Base-by-base conservation (phyloP, 2,797 vertebrate species). In the Cossypha dichroa region DNA sequence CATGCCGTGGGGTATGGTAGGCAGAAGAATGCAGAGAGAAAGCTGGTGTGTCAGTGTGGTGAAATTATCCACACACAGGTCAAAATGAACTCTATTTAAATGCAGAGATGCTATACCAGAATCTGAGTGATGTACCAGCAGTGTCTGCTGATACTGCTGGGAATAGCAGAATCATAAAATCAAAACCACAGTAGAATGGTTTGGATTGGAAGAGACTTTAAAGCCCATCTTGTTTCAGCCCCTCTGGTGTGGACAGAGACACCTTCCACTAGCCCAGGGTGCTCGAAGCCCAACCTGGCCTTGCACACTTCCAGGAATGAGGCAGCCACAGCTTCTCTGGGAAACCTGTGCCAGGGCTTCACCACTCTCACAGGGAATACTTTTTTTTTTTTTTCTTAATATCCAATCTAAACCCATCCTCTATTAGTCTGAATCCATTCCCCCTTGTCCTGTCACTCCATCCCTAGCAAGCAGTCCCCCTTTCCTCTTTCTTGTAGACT, bases 211-310 rank as follows among this genome's bases (percentile, higher is more conserved):
- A 56, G 20, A 10, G 21, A 54, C 12, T 43, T 40, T 40, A 31
- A 67, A 46, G 19, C 17, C 3, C 1, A 4, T 10, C 19, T 36
- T 0, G 2, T 21, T 49, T 28, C 9, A 49, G 2, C 20, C 7
- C 11, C 22, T 22, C 23, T 49, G 36, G 23, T 15, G 7, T 56
- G 49, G 36, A 3, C 40, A 38, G 45, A 6, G n/a, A 15, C 40
- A 60, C 40, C 10, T 54, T 54, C 18, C 11, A 14, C 13, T 17
- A 1, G 10, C 22, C 48, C 34, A 36, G 20, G 6, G 0, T 63
- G 16, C 43, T 51, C 11, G 10, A 43, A 38, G 14, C 16, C 31
- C 60, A 52, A 0, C 29, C 17, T 46, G 33, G 6, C 33, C 21
- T 33, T 52, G 38, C 2, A 31, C 33, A 15, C 33, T 52, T 16